Evolutionary conservation across 2,888 invertebrate genomes (phyloP).

Genomic region (Cataglyphis rosenhaueri): DNA sequence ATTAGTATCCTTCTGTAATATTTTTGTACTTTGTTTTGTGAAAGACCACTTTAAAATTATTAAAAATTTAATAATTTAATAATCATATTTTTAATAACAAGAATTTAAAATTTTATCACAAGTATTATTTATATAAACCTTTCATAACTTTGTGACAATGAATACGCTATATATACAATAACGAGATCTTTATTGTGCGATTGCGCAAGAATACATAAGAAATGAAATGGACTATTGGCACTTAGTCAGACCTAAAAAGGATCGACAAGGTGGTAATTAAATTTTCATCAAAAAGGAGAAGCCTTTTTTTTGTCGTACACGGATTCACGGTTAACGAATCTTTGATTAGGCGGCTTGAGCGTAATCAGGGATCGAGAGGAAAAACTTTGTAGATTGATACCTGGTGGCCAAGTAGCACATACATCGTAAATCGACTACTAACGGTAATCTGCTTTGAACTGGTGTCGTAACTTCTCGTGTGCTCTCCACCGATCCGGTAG

Average conservation of each 20-base stretch:
- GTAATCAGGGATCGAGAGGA: neutral
- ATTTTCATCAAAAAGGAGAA: conserved; percentile 30
- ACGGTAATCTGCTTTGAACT: conserved; percentile 55
- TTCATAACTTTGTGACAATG: neutral
- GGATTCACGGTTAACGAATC: neutral
- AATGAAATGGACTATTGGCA: conserved; percentile 12
- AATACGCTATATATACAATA: neutral
- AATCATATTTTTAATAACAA: neutral
- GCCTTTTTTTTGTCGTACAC: neutral
- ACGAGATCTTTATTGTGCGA: neutral
- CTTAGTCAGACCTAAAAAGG: neutral
- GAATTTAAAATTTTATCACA: neutral
- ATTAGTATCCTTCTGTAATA: neutral
- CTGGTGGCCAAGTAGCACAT: conserved; percentile 41
- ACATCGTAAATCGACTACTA: conserved; percentile 30
- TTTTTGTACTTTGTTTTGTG: neutral
- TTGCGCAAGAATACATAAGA: neutral
- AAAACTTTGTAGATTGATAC: conserved; percentile 25
- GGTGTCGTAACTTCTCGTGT: conserved; percentile 51
- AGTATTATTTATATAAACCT: neutral
- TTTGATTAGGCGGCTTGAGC: neutral
- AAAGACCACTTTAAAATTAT: neutral
- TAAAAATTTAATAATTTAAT: neutral
- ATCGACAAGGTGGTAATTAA: conserved; percentile 32
- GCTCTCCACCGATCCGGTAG: conserved; percentile 18